These are phyloP conservation scores for Drosophila tsacasi DNA, from an alignment of 1,140 invertebrate genomes.

Conservation along the genomic window DNA sequence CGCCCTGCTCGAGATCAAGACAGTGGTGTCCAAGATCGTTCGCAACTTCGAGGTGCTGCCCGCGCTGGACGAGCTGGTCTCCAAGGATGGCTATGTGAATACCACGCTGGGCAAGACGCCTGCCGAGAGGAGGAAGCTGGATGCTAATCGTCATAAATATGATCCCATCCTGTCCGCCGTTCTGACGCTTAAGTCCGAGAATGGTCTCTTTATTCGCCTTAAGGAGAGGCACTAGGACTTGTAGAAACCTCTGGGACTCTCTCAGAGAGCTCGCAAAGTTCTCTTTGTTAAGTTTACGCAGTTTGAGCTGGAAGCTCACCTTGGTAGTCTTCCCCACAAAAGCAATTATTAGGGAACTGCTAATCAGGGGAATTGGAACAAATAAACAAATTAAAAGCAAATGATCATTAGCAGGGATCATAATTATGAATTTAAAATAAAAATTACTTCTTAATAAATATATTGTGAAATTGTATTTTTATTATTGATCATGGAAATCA, in stretches of 20 bases:
- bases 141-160: slow-evolving; percentile 65
- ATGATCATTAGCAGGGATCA: slow-evolving; percentile 4
- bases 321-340: not conserved
- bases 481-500: not conserved
- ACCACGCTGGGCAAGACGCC: slow-evolving; percentile 56
- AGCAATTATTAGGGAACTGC: slow-evolving; percentile 20
- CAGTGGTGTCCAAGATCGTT: slow-evolving; percentile 85
- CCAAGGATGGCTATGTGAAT: slow-evolving; percentile 69
- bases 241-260: not conserved
- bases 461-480: not conserved
- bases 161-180: slow-evolving; percentile 74
- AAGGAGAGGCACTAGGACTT: slow-evolving; percentile 39
- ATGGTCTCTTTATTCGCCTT: slow-evolving; percentile 68
- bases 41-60: slow-evolving; percentile 79
- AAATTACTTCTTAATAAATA: not conserved
- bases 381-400: slow-evolving; percentile 8
- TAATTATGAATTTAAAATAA: not conserved
- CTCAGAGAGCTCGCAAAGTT: not conserved
- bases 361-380: slow-evolving; percentile 18
- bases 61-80: slow-evolving; percentile 66
- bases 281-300: not conserved
- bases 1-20: slow-evolving; percentile 86
- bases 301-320: not conserved
- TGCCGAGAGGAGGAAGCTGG: slow-evolving; percentile 29
- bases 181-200: slow-evolving; percentile 77